Percentiles rank a stretch among this genome's conserved stretches.
These are phyloP conservation scores for Eupithecia subfuscata DNA, from an alignment of 2,888 invertebrate species.

Conservation along the genomic window DNA sequence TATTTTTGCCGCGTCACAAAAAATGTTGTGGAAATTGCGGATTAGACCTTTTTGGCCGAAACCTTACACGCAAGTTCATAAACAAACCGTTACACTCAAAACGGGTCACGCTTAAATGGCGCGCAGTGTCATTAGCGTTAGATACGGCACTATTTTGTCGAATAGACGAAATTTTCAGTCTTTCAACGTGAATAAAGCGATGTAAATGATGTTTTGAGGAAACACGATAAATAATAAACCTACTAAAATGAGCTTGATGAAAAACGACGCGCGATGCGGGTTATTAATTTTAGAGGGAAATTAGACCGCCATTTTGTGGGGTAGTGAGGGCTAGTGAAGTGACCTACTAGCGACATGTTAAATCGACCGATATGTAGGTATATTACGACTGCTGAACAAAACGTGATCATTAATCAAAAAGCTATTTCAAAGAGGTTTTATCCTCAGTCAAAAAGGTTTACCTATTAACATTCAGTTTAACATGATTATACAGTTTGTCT, in stretches of 20 bases:
- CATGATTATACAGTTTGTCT: constrained; percentile 14
- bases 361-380: constrained; percentile 45
- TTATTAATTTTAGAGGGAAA: constrained; percentile 73
- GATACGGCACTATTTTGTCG: constrained; percentile 82
- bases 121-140: constrained; percentile 72
- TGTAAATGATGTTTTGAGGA: constrained; percentile 75
- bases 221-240: constrained; percentile 77
- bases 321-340: constrained; percentile 51
- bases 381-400: constrained; percentile 30
- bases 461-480: neutral
- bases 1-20: constrained; percentile 45
- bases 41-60: constrained; percentile 35
- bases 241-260: constrained; percentile 73
- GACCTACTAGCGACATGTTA: constrained; percentile 52
- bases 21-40: constrained; percentile 38
- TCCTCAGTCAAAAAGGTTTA: constrained; percentile 2
- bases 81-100: constrained; percentile 76
- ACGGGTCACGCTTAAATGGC: constrained; percentile 69
- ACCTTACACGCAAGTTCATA: constrained; percentile 57
- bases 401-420: constrained; percentile 27
- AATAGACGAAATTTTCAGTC: constrained; percentile 82
- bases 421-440: constrained; percentile 19
- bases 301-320: constrained; percentile 68
- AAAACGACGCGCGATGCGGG: constrained; percentile 74
- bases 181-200: constrained; percentile 79